A percentile compares a stretch with the other conserved stretches of the same genome.
Conservation (phyloP, 2,113 vertebrate genomes). For the Laticauda laticaudata region DNA sequence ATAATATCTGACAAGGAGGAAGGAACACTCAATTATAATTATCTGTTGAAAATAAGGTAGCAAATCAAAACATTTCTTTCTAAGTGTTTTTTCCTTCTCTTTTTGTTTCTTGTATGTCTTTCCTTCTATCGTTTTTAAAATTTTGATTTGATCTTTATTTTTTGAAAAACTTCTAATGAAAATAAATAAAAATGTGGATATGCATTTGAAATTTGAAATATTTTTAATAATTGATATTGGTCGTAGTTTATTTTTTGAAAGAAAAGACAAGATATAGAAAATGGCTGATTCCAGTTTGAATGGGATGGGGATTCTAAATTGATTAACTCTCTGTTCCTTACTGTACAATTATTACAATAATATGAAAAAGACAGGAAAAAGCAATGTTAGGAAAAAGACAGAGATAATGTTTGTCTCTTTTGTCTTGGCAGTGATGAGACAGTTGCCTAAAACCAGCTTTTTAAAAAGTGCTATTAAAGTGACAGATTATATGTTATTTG, state of each 20-base stretch:
- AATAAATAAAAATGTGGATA: neutral
- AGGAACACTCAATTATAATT: neutral
- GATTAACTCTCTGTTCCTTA: neutral
- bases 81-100: neutral
- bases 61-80: neutral
- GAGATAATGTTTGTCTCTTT: neutral
- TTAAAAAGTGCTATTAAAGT: neutral
- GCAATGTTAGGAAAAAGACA: neutral
- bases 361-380: too few relatives aligned
- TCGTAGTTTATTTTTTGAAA: neutral
- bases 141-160: neutral
- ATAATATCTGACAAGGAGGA: neutral
- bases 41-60: neutral
- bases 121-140: neutral
- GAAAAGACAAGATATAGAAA: neutral
- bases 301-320: neutral
- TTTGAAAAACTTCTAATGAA: neutral
- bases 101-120: neutral
- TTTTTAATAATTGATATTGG: neutral
- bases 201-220: neutral
- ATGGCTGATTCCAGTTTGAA: neutral
- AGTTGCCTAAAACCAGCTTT: neutral
- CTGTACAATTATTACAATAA: neutral
- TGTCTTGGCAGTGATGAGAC: neutral
- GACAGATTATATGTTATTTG: neutral